These are phyloP conservation scores for Pantherophis alleghaniensis DNA, from an alignment of 2,797 vertebrate genomes.

Conservation along the genomic window DNA sequence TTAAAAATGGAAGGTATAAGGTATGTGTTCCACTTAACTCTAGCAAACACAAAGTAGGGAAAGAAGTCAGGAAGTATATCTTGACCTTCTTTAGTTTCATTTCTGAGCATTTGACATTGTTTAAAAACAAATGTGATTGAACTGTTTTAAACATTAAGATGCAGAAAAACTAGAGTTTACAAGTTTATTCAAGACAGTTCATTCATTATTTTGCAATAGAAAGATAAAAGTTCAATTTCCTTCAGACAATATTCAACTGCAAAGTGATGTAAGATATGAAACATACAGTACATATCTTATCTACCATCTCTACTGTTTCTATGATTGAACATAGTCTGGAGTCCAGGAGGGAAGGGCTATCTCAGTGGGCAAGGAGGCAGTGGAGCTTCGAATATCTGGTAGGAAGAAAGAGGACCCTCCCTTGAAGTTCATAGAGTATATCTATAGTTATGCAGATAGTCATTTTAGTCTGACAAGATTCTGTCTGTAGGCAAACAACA, in stretches of 20 bases:
- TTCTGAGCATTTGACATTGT: background rate
- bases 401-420: background rate
- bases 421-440: background rate
- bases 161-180: background rate
- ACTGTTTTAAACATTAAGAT: background rate
- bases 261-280: background rate
- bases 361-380: background rate
- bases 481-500: background rate
- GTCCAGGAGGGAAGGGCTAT: background rate
- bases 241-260: background rate
- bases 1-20: background rate
- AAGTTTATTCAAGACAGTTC: background rate
- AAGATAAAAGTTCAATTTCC: background rate
- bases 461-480: background rate
- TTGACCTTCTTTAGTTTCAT: background rate
- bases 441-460: background rate
- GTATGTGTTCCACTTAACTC: background rate
- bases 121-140: background rate
- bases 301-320: background rate
- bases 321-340: background rate
- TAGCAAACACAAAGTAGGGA: background rate
- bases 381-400: background rate
- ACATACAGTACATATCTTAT: background rate
- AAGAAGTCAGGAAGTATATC: background rate
- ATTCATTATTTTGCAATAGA: background rate